These are phyloP conservation scores for Protomyctophum bolini DNA, from an alignment of 2,113 vertebrate genomes.

Conservation along the genomic window DNA sequence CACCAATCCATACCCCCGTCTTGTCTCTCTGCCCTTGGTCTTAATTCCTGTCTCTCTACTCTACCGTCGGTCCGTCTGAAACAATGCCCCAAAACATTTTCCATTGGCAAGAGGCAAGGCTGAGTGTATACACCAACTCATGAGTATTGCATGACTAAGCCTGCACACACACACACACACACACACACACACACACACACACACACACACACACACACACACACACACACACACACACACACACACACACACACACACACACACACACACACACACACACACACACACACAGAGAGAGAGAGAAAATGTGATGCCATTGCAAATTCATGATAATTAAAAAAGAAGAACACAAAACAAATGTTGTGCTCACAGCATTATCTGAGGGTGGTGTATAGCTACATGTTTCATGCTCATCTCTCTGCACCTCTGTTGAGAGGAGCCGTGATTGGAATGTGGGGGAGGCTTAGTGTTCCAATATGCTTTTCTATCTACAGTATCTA, in stretches of 20 bases:
- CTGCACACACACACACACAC: conserved; percentile 10
- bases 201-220: conserved; percentile 16
- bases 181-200: conserved; percentile 17
- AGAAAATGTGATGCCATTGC: too few relatives aligned
- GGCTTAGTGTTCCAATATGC: conserved; percentile 60
- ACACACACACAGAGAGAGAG: background rate
- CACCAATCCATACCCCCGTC: too few relatives aligned
- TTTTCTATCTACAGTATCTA: conserved; percentile 31
- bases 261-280: background rate
- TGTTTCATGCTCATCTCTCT: background rate
- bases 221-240: conserved; percentile 7
- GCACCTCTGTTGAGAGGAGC: conserved; percentile 25
- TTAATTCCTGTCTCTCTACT: too few relatives aligned
- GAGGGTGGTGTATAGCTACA: background rate
- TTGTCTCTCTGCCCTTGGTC: too few relatives aligned
- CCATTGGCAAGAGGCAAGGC: too few relatives aligned
- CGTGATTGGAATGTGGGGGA: conserved; percentile 41
- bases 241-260: conserved; percentile 10
- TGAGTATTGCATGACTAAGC: too few relatives aligned
- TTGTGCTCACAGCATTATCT: background rate
- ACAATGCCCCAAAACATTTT: too few relatives aligned
- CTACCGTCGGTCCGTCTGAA: too few relatives aligned
- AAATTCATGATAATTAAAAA: too few relatives aligned
- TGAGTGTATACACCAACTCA: too few relatives aligned
- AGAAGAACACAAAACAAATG: too few relatives aligned